Evolutionary conservation across 2,113 vertebrate genomes (phyloP).

Genomic region (Xenopus tropicalis): DNA sequence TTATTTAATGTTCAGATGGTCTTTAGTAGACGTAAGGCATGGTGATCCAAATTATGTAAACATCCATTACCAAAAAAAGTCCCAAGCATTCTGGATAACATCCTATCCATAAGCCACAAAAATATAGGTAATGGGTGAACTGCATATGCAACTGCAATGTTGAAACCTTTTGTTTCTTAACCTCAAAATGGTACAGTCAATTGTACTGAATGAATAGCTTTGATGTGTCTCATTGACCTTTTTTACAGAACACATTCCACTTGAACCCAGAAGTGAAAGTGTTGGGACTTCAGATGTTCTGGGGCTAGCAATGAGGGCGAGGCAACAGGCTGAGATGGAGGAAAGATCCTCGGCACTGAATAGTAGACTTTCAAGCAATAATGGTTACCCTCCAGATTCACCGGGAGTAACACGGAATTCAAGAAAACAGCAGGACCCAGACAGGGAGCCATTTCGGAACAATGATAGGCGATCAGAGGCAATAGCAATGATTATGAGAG

Average conservation of each 20-base stretch:
- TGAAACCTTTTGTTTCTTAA: no score
- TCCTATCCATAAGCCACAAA: no score
- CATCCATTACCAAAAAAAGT: no score
- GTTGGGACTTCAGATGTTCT: not conserved
- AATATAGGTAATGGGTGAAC: no score
- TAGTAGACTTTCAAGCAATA: fast-evolving
- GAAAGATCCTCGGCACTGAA: not conserved
- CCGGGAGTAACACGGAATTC: not conserved
- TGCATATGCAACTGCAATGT: no score
- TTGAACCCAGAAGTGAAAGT: not conserved
- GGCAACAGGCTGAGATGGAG: constrained; percentile 34
- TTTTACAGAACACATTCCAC: not conserved
- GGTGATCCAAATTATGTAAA: no score
- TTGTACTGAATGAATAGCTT: no score
- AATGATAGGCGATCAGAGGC: fast-evolving
- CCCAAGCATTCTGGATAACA: no score
- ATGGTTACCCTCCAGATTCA: fast-evolving
- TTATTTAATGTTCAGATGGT: no score
- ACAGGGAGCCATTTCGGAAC: fast-evolving
- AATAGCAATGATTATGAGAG: constrained; percentile 28
- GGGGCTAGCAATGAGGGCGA: constrained; percentile 47
- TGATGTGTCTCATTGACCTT: not conserved
- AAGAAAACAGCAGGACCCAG: constrained; percentile 7
- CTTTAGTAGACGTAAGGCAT: no score
- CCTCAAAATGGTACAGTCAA: no score